Evolutionary conservation across 2,113 vertebrate species (phyloP), one percentile per base, ranked within the genome.

Genomic region (Camelus dromedarius): DNA sequence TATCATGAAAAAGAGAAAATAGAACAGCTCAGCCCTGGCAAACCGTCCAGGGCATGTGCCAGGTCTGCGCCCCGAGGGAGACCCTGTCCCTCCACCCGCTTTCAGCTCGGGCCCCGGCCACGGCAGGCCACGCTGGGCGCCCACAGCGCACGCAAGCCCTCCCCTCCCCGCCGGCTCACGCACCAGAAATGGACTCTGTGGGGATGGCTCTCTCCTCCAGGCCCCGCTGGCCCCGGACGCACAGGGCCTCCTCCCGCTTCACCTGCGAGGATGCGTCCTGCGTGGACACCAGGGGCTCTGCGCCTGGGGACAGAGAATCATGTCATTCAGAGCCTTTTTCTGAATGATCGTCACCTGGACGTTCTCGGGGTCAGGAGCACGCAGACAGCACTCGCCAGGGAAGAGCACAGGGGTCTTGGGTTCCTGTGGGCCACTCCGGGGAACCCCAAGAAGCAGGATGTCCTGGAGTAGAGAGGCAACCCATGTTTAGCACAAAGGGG

Each of bases 201-300:
- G 97, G 85, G 69, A 97, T 30, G 83, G 96, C 93, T 92, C 97
- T 93, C 2, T 98, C 98, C 60, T 98, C 98, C 83, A 96, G 82
- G 87, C 86, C 64, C 35, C 97, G 89, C 69, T 96, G 97, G 10
- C 81, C 69, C 15, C 96, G 97, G 48, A 28, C 7, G 24, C 97
- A 94, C 16, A 97, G 77, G 3, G 96, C 64, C 30, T 97, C 97
- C 60, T 97, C 98, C 28, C 75, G 93, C 79, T 98, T 98, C 42
- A 97, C 97, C 96, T 96, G 96, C 18, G 98, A 97, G 67, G 96
- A 12, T 0, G 48, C 0, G 0, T 97, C 97, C 64, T 96, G 97
- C 5, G 93, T 60, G 13, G 97, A 75, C 13, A 83, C 93, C 89
- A 95, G 92, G 10, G 97, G 76, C 64, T 98, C 98, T n/a, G 96